Base-by-base conservation (phyloP, 1,140 invertebrate species). In the Cephus cinctus region DNA sequence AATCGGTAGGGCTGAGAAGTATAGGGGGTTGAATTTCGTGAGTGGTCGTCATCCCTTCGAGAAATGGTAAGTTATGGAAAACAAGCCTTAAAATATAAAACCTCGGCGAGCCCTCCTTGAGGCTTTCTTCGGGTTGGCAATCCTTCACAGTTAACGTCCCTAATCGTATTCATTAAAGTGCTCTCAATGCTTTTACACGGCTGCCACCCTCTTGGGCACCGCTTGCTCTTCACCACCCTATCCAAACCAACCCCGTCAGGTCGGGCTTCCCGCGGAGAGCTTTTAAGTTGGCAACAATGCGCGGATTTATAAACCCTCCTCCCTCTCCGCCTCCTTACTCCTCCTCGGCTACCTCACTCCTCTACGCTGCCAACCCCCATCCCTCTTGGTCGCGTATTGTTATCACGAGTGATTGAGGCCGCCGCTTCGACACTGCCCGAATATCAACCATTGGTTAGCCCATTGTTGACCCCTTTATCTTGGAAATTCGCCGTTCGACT, bases 161-260 rank as follows among this genome's bases (percentile, higher is more conserved):
- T 73, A 72, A 72, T 73, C 65, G 66, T 71, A 74, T 74, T 74
- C 68, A 73, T 74, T 72, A 71, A 72, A 72, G 69, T 67, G 64
- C 63, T 69, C 63, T 68, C 63, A 70, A 69, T 71, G 65, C 67
- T 71, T 71, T 70, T 69, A 65, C 62, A 69, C 63, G 56, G 56
- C 45, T 54, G 52, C 47, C 52, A 43, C 47, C 47, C 53, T 54
- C 42, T n/a, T n/a, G n/a, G n/a, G n/a, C n/a, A n/a, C n/a, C n/a
- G n/a, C 48, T 27, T 43, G 50, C 56, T 53, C 34, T 53, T 44
- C 23, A 34, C 45, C 48, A 49, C 61, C 51, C 63, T 54, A 56
- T 57, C 54, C 43, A 40, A 41, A 36, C 55, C 47, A 22, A 52
- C 43, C 8, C 19, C 25, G 6, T 27, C 25, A n/a, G 6, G 25